Conservation (phyloP, 2,888 invertebrate genomes). For the Oegoconia quadripuncta region DNA sequence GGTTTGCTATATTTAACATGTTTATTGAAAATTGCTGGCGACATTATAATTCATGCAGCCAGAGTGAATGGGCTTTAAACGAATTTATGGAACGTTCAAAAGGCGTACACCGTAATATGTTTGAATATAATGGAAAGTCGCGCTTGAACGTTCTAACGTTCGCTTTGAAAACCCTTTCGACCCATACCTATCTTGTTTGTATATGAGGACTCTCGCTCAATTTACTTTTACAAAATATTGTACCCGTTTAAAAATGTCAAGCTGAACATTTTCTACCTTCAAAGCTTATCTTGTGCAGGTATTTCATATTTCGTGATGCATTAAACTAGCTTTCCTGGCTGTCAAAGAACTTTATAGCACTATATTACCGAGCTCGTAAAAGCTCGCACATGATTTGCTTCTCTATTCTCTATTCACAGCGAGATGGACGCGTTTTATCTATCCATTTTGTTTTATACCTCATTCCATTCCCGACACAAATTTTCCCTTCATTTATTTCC, state of each 20-base stretch:
- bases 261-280: too few species aligned
- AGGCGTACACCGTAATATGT: slow-evolving; percentile 25
- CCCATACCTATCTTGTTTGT: background rate
- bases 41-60: slow-evolving; percentile 22
- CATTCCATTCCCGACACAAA: background rate
- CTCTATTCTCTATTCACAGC: background rate
- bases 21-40: too few species aligned
- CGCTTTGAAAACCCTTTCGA: slow-evolving; percentile 17
- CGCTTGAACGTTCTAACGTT: slow-evolving; percentile 22
- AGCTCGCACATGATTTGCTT: background rate
- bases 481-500: slow-evolving; percentile 2
- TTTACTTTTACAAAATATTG: background rate
- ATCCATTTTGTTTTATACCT: slow-evolving; percentile 2
- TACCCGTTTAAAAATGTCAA: background rate
- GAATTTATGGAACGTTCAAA: slow-evolving; percentile 26
- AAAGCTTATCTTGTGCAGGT: too few species aligned
- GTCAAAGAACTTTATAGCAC: background rate
- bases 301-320: background rate
- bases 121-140: slow-evolving; percentile 26
- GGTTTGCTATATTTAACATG: too few species aligned
- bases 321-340: background rate
- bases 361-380: background rate
- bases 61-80: slow-evolving; percentile 24
- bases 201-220: background rate
- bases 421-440: slow-evolving; percentile 2